phyloP scores from a whole-genome alignment of 2,113 vertebrate species.

The Mesocricetus auratus region DNA sequence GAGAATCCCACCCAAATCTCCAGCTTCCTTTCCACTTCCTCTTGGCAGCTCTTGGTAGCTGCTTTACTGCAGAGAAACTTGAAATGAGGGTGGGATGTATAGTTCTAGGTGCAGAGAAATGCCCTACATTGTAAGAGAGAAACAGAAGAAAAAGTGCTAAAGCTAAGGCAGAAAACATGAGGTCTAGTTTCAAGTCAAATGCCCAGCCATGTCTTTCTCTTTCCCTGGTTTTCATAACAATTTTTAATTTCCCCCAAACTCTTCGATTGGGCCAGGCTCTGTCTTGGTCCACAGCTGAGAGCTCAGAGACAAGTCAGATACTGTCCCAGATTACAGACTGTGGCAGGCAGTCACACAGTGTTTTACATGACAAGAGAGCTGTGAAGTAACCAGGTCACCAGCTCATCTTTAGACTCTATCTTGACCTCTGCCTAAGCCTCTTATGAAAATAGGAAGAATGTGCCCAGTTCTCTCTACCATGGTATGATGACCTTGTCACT shows the following conservation, averaged over 20 bases:
- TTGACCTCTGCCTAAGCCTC: not conserved
- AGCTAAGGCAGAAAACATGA: not conserved
- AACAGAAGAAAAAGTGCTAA: not conserved
- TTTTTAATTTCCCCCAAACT: not conserved
- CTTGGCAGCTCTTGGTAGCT: conserved; percentile 25
- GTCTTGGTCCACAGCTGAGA: not conserved
- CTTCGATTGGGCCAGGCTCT: not conserved
- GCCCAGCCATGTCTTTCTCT: not conserved
- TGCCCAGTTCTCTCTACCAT: not conserved
- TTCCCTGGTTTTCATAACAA: not conserved
- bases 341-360: not conserved
- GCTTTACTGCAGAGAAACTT: not conserved
- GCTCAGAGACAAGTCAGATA: not conserved
- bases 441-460: not conserved
- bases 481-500: not conserved
- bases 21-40: not conserved
- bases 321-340: not conserved
- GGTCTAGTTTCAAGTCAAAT: not conserved
- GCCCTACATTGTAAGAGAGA: not conserved
- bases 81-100: not conserved
- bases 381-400: not conserved
- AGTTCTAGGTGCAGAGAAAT: not conserved
- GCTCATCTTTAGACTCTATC: not conserved
- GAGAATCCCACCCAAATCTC: not conserved
- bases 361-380: not conserved